Percentiles rank a stretch among this genome's conserved stretches.
Evolutionary conservation across 1,140 invertebrate genomes (phyloP).

Genomic region (Dufourea novaeangliae): DNA sequence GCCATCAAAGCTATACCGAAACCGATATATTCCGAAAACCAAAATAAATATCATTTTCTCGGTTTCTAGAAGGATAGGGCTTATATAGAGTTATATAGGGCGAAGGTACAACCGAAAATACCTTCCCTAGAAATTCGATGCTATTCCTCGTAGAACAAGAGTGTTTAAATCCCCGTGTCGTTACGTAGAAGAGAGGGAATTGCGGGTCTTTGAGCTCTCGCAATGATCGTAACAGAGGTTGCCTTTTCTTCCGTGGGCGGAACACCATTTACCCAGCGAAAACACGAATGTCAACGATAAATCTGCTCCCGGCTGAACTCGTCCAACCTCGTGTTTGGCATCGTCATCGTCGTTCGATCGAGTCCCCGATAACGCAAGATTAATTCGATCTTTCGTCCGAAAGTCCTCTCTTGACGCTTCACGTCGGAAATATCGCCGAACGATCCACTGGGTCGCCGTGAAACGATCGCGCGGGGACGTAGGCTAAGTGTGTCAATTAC

Average conservation of each 20-base stretch:
- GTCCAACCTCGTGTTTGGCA: conserved; percentile 31
- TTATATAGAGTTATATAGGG: too few relatives aligned
- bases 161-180: neutral
- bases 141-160: neutral
- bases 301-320: conserved; percentile 19
- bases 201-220: neutral
- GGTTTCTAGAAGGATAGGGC: too few relatives aligned
- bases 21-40: too few relatives aligned
- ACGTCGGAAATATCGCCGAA: neutral
- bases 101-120: too few relatives aligned
- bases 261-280: neutral
- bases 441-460: too few relatives aligned
- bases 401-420: neutral
- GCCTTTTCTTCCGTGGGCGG: neutral
- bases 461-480: too few relatives aligned
- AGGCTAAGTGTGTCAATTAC: too few relatives aligned
- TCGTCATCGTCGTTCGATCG: neutral
- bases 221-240: conserved; percentile 35
- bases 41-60: too few relatives aligned
- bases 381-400: conserved; percentile 53
- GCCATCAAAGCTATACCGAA: too few relatives aligned
- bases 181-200: too few relatives aligned
- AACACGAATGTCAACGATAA: conserved; percentile 27
- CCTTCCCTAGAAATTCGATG: neutral
- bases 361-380: conserved; percentile 52